Conservation (phyloP, 2,888 invertebrate genomes). For the Heteromurus nitidus region DNA sequence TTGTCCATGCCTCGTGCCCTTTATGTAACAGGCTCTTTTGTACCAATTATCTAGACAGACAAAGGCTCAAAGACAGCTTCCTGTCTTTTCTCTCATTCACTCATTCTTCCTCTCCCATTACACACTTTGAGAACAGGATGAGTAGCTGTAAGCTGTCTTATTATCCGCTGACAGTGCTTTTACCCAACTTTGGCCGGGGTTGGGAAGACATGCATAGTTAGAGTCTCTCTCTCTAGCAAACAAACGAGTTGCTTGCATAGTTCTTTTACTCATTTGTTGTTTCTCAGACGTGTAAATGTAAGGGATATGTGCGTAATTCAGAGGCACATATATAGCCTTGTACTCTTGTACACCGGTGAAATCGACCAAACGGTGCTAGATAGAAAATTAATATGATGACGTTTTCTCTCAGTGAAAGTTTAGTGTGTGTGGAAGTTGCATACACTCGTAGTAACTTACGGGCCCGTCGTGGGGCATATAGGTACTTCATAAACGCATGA, state of each 20-base stretch:
- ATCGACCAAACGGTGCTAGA: constrained; percentile 1
- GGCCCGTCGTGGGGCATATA: too few relatives aligned
- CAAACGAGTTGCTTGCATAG: neutral
- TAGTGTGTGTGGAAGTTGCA: too few relatives aligned
- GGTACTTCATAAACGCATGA: neutral
- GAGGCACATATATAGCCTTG: neutral
- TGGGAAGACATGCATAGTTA: too few relatives aligned
- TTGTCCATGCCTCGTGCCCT: neutral
- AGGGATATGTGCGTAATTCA: neutral
- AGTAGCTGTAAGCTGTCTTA: constrained; percentile 2
- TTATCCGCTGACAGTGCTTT: constrained; percentile 8
- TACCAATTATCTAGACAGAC: constrained; percentile 48
- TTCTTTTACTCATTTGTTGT: neutral
- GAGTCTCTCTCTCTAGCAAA: too few relatives aligned
- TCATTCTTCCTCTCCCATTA: constrained; percentile 8
- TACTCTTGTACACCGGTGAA: too few relatives aligned
- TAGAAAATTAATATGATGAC: constrained; percentile 4
- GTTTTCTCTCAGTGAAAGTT: too few relatives aligned
- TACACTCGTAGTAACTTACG: too few relatives aligned
- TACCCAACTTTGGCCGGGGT: neutral
- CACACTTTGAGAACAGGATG: neutral
- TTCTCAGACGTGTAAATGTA: neutral
- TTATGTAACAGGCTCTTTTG: constrained; percentile 30
- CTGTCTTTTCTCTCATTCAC: constrained; percentile 28
- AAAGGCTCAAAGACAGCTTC: constrained; percentile 49